Percentiles rank a stretch among this genome's conserved stretches.
phyloP scores from a whole-genome alignment of 2,888 invertebrate species.

The Zygothrica quintamaculata region DNA sequence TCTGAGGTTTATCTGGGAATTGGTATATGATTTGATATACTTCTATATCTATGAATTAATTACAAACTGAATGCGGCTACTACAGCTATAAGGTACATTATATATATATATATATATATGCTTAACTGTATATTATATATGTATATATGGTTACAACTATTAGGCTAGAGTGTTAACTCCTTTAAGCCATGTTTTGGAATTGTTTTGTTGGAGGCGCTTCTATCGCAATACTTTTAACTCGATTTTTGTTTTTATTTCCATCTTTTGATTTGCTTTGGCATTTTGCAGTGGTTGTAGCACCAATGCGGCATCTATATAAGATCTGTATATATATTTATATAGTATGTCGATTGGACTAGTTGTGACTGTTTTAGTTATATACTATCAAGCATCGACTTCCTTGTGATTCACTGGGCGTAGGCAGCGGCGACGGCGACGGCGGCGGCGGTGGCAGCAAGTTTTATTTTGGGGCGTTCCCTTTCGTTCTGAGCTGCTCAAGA shows the following conservation, averaged over 20 bases:
- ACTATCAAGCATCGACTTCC: conserved; percentile 11
- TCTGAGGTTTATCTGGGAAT: conserved; percentile 65
- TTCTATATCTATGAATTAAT: conserved; percentile 13
- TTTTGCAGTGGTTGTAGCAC: conserved; percentile 49
- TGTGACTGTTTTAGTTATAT: conserved; percentile 36
- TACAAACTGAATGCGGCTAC: conserved; percentile 55
- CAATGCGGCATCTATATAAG: conserved; percentile 51
- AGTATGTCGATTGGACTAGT: conserved; percentile 52
- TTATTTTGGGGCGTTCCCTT: not conserved
- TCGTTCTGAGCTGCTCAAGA: conserved; percentile 1
- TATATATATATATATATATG: conserved; percentile 5
- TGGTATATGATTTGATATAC: conserved; percentile 35
- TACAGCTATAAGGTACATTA: conserved; percentile 76
- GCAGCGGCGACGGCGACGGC: not conserved
- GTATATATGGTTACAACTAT: conserved; percentile 24
- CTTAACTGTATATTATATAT: too few relatives aligned
- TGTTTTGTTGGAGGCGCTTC: conserved; percentile 51
- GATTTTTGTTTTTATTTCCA: conserved; percentile 26
- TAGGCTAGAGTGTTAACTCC: conserved; percentile 31
- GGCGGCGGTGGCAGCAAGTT: too few relatives aligned
- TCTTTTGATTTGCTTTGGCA: conserved; percentile 71
- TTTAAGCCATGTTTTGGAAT: conserved; percentile 57
- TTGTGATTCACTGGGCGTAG: conserved; percentile 30
- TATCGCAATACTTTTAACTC: conserved; percentile 58
- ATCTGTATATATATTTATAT: conserved; percentile 40